Conservation (phyloP, 2,797 vertebrate species). For the Distichodus sexfasciatus region DNA sequence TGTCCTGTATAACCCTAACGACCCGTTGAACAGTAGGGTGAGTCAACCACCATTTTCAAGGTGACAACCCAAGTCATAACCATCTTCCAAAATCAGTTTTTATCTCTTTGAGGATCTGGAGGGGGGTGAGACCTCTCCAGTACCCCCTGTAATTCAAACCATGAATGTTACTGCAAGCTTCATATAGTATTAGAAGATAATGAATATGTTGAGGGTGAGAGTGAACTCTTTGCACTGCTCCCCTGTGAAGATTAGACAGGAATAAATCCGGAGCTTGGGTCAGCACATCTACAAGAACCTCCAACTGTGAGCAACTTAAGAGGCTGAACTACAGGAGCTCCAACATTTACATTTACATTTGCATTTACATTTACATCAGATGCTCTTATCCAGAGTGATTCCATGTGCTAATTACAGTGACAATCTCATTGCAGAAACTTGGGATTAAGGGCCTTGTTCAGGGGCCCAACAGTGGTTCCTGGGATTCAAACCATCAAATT, state of each 20-base stretch:
- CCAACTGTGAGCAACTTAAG: slow-evolving; percentile 20
- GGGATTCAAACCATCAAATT: too few species aligned
- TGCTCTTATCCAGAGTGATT: background rate
- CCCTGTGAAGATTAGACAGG: slow-evolving; percentile 11
- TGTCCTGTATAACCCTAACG: too few species aligned
- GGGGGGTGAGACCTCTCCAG: too few species aligned
- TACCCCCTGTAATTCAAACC: background rate
- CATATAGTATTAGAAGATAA: background rate
- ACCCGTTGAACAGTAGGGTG: too few species aligned
- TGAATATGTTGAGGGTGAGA: slow-evolving; percentile 7
- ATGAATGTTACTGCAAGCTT: background rate
- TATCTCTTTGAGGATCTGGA: too few species aligned
- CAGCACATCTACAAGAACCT: background rate
- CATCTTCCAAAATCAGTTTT: too few species aligned
- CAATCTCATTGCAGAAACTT: too few species aligned
- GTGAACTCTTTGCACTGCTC: slow-evolving; percentile 1
- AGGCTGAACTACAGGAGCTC: slow-evolving; percentile 19
- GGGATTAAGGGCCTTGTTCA: too few species aligned
- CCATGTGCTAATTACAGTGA: too few species aligned
- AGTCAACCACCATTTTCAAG: too few species aligned
- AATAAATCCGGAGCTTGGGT: slow-evolving; percentile 49
- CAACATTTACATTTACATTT: slow-evolving; percentile 18
- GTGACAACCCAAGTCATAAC: too few species aligned
- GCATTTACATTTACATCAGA: background rate
- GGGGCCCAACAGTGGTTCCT: too few species aligned